These are phyloP conservation scores for Belonocnema kinseyi DNA, from an alignment of 1,140 invertebrate genomes.

Conservation along the genomic window DNA sequence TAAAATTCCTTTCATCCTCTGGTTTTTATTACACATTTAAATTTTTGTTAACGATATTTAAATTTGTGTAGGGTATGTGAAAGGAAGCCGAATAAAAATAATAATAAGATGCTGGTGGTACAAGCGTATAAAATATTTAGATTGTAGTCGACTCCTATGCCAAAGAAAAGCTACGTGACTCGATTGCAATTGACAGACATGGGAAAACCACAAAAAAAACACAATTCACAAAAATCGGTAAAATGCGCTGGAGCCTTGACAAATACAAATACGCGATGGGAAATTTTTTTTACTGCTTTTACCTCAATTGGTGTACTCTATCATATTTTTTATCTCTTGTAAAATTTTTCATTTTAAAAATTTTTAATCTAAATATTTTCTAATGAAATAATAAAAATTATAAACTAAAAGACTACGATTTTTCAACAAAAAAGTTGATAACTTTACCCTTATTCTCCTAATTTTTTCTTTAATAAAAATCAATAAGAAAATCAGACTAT, in stretches of 20 bases:
- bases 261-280: neutral
- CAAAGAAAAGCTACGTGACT: conserved; percentile 45
- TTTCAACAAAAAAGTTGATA: too few relatives aligned
- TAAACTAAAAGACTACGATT: too few relatives aligned
- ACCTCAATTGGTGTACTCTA: too few relatives aligned
- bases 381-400: too few relatives aligned
- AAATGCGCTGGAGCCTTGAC: neutral
- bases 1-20: too few relatives aligned
- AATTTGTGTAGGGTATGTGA: neutral
- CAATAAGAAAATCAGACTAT: too few relatives aligned
- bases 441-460: too few relatives aligned
- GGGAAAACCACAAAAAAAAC: conserved; percentile 39
- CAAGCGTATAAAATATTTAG: neutral
- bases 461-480: too few relatives aligned
- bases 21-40: too few relatives aligned
- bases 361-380: too few relatives aligned
- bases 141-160: conserved; percentile 13
- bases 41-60: neutral
- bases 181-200: conserved; percentile 45
- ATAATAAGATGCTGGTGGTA: neutral
- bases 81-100: neutral
- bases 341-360: neutral
- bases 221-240: conserved; percentile 6
- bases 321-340: neutral
- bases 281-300: too few relatives aligned